Percentiles rank a stretch among this genome's conserved stretches.
Conservation (phyloP, 2,888 invertebrate species). For the Callosobruchus maculatus region DNA sequence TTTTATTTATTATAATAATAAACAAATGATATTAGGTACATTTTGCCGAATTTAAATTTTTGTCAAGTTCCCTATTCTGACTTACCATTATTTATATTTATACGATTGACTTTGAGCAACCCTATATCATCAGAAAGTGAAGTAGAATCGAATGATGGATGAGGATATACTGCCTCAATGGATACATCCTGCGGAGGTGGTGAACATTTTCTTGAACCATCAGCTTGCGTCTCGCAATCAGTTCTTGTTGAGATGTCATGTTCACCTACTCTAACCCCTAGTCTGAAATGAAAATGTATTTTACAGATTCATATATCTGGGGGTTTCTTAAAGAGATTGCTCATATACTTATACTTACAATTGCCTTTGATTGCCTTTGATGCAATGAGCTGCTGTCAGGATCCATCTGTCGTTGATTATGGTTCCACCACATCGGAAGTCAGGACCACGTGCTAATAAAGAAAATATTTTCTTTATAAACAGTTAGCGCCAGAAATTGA, state of each 20-base stretch:
- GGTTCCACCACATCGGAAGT: conserved; percentile 51
- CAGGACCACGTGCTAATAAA: conserved; percentile 33
- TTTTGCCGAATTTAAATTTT: no score
- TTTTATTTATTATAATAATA: no score
- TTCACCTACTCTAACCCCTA: conserved; percentile 63
- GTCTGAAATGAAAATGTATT: conserved; percentile 40
- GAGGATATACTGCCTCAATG: conserved; percentile 51
- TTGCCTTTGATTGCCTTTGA: conserved; percentile 37
- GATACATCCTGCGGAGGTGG: conserved; percentile 53
- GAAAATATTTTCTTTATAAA: not conserved
- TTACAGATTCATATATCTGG: no score
- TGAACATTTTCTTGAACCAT: conserved; percentile 42
- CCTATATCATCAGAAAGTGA: conserved; percentile 59
- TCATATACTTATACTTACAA: conserved; percentile 33
- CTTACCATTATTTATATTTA: conserved; percentile 43
- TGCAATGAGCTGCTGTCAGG: conserved; percentile 59
- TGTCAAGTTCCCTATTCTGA: no score
- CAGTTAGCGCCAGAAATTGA: not conserved
- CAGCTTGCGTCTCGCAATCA: conserved; percentile 44
- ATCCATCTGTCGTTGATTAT: conserved; percentile 55
- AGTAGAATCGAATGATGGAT: conserved; percentile 52
- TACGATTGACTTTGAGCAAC: conserved; percentile 49
- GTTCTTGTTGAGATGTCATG: conserved; percentile 50
- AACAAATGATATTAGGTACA: no score
- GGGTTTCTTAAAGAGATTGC: no score